Evolutionary conservation across 2,797 vertebrate genomes (phyloP), one percentile per base, ranked within the genome.

Genomic region (Aselliscus stoliczkanus): DNA sequence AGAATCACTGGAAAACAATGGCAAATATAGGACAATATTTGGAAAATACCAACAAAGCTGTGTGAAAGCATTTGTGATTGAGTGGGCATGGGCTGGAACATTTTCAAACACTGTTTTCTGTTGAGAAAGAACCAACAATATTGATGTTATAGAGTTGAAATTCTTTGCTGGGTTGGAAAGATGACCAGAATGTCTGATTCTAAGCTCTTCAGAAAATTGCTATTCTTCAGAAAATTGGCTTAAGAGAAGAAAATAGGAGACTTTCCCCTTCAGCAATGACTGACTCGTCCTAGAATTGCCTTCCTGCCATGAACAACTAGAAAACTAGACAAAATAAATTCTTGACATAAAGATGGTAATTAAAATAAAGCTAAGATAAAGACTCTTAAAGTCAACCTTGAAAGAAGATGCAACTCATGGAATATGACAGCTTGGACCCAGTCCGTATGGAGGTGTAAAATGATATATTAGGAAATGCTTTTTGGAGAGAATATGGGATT

Each of bases 341-440:
- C 29, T 65, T 84, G 39, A 90, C 84, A 92, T 34, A 31, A 81
- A 88, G 14, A 67, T 83, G 17, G 29, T 29, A 84, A 56, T 79
- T 80, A 76, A 93, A 93, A 70, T 11, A 60, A 88, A 64, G 77
- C n/a, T 77, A 84, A 81, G 18, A 79, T 90, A 64, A 92, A 73
- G 34, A 76, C 4, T 31, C 21, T 17, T 73, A 83, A 73, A 88
- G 27, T 85, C 2, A 94, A 65, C 91, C 31, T 85, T 84, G 56
- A 75, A 94, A 88, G 72, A 85, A 87, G 23, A 75, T 15, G 23
- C 6, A 79, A 79, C 18, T 4, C 31, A 72, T 23, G n/a, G n/a
- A 93, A 94, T 87, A 4, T 75, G 31, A 89, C 50, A 42, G 23
- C 17, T 85, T 56, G 27, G 15, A 37, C 37, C 64, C 14, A 88